Conservation (phyloP, 2,888 invertebrate species). For the Agapostemon virescens region DNA sequence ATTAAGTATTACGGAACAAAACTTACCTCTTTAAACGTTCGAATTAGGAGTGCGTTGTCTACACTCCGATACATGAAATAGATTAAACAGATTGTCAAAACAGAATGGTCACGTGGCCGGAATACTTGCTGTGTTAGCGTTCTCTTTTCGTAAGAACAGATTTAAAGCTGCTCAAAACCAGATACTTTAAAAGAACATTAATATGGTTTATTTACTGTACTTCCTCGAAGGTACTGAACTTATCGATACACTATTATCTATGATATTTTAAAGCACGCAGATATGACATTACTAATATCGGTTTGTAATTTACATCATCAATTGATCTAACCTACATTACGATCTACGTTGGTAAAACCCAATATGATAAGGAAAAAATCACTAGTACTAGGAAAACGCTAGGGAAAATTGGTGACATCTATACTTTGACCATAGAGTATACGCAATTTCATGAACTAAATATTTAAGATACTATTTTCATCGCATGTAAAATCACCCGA, state of each 20-base stretch:
- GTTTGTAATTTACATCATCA: conserved; percentile 23
- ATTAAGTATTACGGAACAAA: neutral
- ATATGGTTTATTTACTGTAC: neutral
- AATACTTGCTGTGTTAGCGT: neutral
- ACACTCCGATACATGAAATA: neutral
- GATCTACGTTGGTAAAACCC: no score
- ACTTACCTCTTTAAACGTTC: neutral
- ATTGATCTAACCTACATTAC: neutral
- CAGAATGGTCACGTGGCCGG: conserved; percentile 24
- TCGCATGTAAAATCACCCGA: no score
- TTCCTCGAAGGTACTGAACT: neutral
- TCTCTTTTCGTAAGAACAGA: neutral
- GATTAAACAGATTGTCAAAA: conserved; percentile 29
- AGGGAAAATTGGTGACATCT: neutral
- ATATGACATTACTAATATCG: neutral
- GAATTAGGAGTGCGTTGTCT: neutral
- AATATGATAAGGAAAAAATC: neutral
- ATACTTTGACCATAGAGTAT: neutral
- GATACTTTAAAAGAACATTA: neutral
- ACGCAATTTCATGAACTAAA: neutral
- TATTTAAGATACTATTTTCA: neutral
- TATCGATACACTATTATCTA: neutral
- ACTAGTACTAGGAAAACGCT: neutral
- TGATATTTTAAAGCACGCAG: neutral
- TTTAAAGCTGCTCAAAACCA: no score